phyloP scores from a whole-genome alignment of 2,113 vertebrate species.

The Verasper variegatus region DNA sequence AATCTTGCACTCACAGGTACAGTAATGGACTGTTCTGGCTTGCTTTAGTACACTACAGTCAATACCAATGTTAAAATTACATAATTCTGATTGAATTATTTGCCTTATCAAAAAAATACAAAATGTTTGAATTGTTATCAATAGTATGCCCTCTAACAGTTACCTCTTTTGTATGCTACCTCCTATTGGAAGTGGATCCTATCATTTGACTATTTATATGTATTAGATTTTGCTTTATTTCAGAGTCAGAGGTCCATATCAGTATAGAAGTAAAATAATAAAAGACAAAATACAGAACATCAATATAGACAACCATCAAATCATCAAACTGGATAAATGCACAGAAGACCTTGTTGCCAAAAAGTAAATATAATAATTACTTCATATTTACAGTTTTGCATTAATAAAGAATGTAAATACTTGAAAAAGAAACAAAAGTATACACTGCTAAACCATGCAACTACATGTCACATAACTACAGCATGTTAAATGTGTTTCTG shows the following conservation, averaged over 20 bases:
- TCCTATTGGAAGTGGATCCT: not conserved
- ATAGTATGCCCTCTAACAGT: not conserved
- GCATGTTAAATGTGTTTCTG: too few species aligned
- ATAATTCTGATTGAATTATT: not conserved
- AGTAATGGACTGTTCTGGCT: not conserved
- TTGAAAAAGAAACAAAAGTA: too few species aligned
- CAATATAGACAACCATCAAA: not conserved
- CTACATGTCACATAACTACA: not conserved
- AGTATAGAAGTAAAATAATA: not conserved
- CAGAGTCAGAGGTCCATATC: not conserved
- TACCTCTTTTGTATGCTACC: too few species aligned
- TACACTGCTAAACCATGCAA: not conserved
- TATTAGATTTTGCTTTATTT: too few species aligned
- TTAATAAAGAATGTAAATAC: too few species aligned
- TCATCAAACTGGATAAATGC: too few species aligned
- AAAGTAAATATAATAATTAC: too few species aligned
- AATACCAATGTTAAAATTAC: not conserved
- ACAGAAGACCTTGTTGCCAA: too few species aligned
- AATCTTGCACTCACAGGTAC: slow-evolving; percentile 69
- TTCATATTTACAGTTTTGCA: not conserved
- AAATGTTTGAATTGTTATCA: not conserved
- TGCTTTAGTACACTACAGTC: not conserved
- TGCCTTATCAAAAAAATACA: not conserved
- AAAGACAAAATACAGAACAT: not conserved
- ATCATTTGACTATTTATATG: not conserved